phyloP scores from a whole-genome alignment of 2,888 invertebrate genomes.

The Drosophila dives region DNA sequence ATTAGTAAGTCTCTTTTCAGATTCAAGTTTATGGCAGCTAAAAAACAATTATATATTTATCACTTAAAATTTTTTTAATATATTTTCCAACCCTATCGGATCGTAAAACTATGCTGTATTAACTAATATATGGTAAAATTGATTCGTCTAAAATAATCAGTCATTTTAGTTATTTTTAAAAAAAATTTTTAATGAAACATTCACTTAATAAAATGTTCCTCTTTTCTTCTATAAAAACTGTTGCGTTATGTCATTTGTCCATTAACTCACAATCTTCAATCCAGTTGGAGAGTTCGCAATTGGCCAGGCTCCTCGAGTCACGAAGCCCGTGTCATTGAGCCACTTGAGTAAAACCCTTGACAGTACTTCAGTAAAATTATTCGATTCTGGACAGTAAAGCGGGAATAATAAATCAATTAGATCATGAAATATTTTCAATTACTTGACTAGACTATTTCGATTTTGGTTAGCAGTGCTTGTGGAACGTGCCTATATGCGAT shows the following conservation, averaged over 20 bases:
- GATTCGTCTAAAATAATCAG: background rate
- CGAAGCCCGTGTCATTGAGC: background rate
- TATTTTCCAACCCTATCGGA: background rate
- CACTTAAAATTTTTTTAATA: background rate
- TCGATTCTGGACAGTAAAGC: background rate
- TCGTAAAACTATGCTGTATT: background rate
- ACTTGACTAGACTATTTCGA: conserved; percentile 20
- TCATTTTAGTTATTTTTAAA: background rate
- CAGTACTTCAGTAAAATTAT: background rate
- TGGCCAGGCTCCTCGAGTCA: background rate
- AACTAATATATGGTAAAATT: background rate
- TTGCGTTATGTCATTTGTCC: background rate
- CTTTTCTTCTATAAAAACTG: background rate
- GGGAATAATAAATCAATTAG: background rate
- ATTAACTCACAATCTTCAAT: background rate
- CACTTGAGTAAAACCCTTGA: background rate
- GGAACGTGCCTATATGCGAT: conserved; percentile 11
- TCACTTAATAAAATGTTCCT: background rate
- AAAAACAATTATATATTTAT: background rate
- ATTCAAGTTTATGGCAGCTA: background rate
- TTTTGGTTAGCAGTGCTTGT: conserved; percentile 6
- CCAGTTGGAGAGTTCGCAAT: background rate
- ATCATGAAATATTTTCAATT: background rate
- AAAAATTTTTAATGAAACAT: background rate
- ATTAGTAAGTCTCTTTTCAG: background rate